Evolutionary conservation across 2,888 invertebrate genomes (phyloP), one percentile per base, ranked within the genome.

Genomic region (Macrophya annulata): DNA sequence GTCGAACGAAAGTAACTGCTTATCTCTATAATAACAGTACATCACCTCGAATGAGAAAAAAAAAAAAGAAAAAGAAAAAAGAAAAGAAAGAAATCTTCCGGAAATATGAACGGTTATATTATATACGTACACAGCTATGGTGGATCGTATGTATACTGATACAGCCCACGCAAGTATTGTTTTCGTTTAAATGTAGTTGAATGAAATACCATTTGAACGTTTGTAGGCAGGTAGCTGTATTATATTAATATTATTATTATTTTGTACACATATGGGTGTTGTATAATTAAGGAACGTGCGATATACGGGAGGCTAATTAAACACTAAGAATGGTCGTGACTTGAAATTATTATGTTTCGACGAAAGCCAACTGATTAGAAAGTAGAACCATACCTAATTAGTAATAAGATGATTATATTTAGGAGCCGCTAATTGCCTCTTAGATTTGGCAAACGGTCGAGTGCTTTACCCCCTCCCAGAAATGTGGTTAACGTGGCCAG

Each of bases 361-460:
- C 76, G 25, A 59, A 84, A 59, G 74, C 74, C 45, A 25, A 74
- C 62, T 81, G n/a, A 59, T 76, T 84, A 17, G 74, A 76, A 76
- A 84, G 25, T 55, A 84, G 76, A 76, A 84, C 62, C 59, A 59
- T 3, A 62, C 15, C 74, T 84, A 84, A 84, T 84, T 76, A 76
- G 84, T 62, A 45, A 84, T 84, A 45, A 84, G 55, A 84, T 76
- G 45, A 76, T 84, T 84, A 84, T 84, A 74, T 84, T 84, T 84
- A 84, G 74, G 76, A 84, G 84, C 37, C 31, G 59, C 84, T 84
- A 84, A 84, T 84, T 84, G 76, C 84, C 76, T 25, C 25, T 59
- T 37, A 43, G 81, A 51, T 81, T 81, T 43, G 59, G 81, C 81
- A 62, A 81, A 59, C 81, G 81, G 43, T 81, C 81, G 81, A 62